Base-by-base conservation (phyloP, 2,797 vertebrate genomes). In the Halcyon badia region DNA sequence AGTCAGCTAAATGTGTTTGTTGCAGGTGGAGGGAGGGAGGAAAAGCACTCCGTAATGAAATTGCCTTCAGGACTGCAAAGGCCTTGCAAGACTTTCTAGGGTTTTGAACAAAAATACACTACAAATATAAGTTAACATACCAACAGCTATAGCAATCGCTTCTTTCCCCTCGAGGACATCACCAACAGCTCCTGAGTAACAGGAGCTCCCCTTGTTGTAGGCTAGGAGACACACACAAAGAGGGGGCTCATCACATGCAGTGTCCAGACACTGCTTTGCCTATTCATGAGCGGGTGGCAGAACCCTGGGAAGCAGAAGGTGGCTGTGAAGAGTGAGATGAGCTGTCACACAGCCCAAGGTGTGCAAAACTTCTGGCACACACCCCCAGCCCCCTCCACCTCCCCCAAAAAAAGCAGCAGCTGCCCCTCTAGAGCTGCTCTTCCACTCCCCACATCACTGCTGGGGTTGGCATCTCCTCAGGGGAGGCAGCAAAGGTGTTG, bases 211-310 rank as follows among this genome's bases (percentile, higher is more conserved):
- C 13, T 65, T 82, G 44, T 37, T 92, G 78, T 87, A 48, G 24
- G 31, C 58, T 69, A 21, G 82, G 60, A 79, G 76, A 64, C 28
- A 1, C 51, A 17, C 71, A 17, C 2, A 7, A 22, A 46, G 69
- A 77, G 60, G 20, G 25, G 42, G 20, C 18, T 89, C 8, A 0
- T 7, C 2, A 4, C 37, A 9, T 0, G 0, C 5, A 7, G 30
- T 2, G 0, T 9, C 42, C 0, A 0, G n/a, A 24, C 3, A 5
- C 10, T 21, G 41, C 57, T 73, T 52, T n/a, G 14, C 44, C 70
- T 6, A 0, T 18, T n/a, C 3, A 0, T 0, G 18, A 41, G 24
- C 0, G 2, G 35, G 15, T 3, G 1, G 14, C 21, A 17, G 28
- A 72, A 41, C 1, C 1, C 42, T 14, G 33, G 52, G 42, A 71